Base-by-base conservation (phyloP, 2,113 vertebrate genomes). In the Ammodytes marinus region DNA sequence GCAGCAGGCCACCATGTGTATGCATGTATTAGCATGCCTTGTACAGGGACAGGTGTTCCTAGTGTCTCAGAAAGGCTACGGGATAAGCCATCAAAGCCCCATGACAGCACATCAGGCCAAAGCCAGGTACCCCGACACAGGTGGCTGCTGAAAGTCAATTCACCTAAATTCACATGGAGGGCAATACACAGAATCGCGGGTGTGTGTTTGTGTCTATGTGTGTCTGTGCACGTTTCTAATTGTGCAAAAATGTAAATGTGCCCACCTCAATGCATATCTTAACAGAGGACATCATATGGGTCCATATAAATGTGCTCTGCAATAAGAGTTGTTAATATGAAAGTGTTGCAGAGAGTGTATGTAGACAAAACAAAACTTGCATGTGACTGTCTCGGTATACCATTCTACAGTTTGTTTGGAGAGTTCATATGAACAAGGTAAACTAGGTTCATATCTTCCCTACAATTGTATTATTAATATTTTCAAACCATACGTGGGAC, bases 11-110 rank as follows among this genome's bases (percentile, higher is more conserved):
- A 74, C 90, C 91, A 91, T 92, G 93, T 91, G 89, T 89, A 86
- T 59, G 88, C 93, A 95, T 94, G 87, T 72, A 94, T 95, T 93
- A 92, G 88, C 93, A 94, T 93, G 90, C 87, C 70, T 89, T 90
- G 88, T 8, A 35, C 79, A 72, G 84, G 90, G 93, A 90, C 88
- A 90, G 91, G 90, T 94, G 93, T 93, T 90, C 85, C 74, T 87
- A 77, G 83, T 79, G 81, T 91, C 89, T 90, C 84, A 69, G 77
- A 89, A 87, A 90, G 91, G 90, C 88, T 92, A 82, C 82, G 85
- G 82, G 86, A 91, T 74, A 57, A 85, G 74, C 74, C 86, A 79
- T 87, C 90, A 83, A 71, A 77, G 82, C 64, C 71, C 52, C 46
- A 57, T 83, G 85, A 91, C 91, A 89, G 79, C 86, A 73, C 85